Conservation (phyloP, 2,888 invertebrate species). For the Macrosiphum euphorbiae region DNA sequence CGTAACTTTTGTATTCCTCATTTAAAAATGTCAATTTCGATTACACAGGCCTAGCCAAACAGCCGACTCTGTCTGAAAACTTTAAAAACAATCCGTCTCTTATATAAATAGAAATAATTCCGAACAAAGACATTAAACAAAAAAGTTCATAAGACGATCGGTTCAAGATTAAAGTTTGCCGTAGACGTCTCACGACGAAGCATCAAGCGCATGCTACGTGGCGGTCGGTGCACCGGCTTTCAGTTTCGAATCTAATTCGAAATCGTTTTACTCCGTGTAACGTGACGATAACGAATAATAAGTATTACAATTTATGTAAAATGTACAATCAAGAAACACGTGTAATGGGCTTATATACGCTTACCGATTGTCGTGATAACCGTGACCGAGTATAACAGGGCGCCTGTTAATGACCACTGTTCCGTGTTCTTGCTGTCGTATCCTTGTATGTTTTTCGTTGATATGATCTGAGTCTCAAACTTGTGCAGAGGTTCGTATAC, state of each 20-base stretch:
- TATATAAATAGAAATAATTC: background rate
- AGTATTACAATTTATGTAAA: background rate
- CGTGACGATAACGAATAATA: background rate
- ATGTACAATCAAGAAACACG: background rate
- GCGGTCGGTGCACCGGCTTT: background rate
- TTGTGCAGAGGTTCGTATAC: slow-evolving; percentile 83
- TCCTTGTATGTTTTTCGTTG: slow-evolving; percentile 76
- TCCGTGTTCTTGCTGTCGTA: slow-evolving; percentile 70
- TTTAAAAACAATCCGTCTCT: background rate
- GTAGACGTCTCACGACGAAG: background rate
- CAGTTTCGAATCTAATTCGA: background rate
- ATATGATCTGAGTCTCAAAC: slow-evolving; percentile 85
- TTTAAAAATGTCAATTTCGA: background rate
- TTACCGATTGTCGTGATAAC: slow-evolving; percentile 91
- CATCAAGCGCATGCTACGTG: background rate
- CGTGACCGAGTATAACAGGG: slow-evolving; percentile 87
- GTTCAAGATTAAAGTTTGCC: background rate
- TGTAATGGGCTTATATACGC: slow-evolving; percentile 68
- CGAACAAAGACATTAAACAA: background rate
- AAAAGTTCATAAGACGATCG: background rate
- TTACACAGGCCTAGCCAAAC: background rate
- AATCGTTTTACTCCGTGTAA: background rate
- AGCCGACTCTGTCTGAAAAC: background rate
- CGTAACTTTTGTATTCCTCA: background rate
- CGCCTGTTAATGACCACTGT: slow-evolving; percentile 87